Base-by-base conservation (phyloP, 2,888 invertebrate genomes). In the Lycophotia porphyrea region DNA sequence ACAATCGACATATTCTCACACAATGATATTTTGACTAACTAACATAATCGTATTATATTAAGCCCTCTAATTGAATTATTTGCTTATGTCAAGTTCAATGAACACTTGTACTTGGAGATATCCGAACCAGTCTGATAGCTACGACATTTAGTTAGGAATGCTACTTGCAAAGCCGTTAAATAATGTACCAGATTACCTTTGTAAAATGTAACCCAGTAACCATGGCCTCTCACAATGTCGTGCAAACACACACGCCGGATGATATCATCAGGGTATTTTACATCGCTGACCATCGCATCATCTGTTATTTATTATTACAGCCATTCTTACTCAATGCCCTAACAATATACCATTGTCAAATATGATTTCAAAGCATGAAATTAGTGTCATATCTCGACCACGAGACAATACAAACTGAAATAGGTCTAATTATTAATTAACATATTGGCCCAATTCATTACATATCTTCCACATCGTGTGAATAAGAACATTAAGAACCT, bases 241-340 rank as follows among this genome's bases (percentile, higher is more conserved):
- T 88, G 88, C 77, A 76, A 74, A 58, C 85, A 84, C 84, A 88
- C 90, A 88, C 90, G 89, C 87, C 78, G 84, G 85, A 88, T 93
- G 93, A 94, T 91, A 92, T 94, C 94, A 94, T 91, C 91, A 75
- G 74, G 85, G 74, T 77, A 88, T 88, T 91, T 84, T 84, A 86
- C 81, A 87, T 88, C 86, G 79, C 88, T 91, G 80, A 83, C 84
- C 80, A 87, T 88, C 88, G 77, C 90, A 91, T 92, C 91, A 91
- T 89, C 89, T 83, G 81, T 82, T 88, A 88, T 90, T 89, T 89
- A 86, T 89, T 88, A 71, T 78, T 71, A 47, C 75, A 58, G 49
- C 47, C 64, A 71, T 77, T 82, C 77, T 86, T 79, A 72, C 74
- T 80, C 55, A 78, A 73, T 82, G 75, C 61, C 61, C 58, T 60